phyloP scores from a whole-genome alignment of 2,113 vertebrate species.

The Lutjanus erythropterus region DNA sequence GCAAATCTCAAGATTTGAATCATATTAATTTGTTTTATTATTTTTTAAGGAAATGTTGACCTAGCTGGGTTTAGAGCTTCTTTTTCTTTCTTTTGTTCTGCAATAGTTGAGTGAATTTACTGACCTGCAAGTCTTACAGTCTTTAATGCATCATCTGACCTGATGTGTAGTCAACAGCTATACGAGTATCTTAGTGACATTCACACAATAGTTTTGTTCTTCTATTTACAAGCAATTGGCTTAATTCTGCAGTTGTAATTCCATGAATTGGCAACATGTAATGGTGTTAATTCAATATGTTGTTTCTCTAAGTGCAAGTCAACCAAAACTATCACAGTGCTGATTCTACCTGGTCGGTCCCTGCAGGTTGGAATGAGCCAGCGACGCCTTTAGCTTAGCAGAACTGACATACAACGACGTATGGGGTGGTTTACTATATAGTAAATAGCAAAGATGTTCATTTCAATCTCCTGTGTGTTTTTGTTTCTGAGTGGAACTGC shows the following conservation, averaged over 20 bases:
- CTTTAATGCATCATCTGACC: constrained; percentile 40
- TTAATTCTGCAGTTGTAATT: constrained; percentile 17
- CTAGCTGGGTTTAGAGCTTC: constrained; percentile 44
- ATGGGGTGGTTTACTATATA: constrained; percentile 55
- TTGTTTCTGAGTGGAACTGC: constrained; percentile 79
- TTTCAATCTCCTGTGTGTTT: constrained; percentile 65
- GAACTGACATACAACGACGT: constrained; percentile 33
- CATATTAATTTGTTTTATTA: constrained; percentile 31
- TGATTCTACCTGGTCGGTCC: constrained; percentile 41
- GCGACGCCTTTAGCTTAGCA: constrained; percentile 48
- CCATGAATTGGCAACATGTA: constrained; percentile 27
- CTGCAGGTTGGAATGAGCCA: constrained; percentile 49
- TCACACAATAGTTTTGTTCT: constrained; percentile 14
- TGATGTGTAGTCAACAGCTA: constrained; percentile 46
- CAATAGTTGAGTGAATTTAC: constrained; percentile 63
- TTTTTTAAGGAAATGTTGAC: constrained; percentile 31
- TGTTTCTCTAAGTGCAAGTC: constrained; percentile 34
- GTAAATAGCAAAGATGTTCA: constrained; percentile 59
- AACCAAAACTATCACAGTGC: constrained; percentile 46
- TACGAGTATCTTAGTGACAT: constrained; percentile 32
- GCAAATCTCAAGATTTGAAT: constrained; percentile 37
- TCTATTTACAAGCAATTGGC: constrained; percentile 20
- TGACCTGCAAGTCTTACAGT: constrained; percentile 68
- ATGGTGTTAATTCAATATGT: constrained; percentile 24
- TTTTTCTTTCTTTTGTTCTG: constrained; percentile 25